Conservation (phyloP, 2,797 vertebrate genomes). For the Hipposideros larvatus region DNA sequence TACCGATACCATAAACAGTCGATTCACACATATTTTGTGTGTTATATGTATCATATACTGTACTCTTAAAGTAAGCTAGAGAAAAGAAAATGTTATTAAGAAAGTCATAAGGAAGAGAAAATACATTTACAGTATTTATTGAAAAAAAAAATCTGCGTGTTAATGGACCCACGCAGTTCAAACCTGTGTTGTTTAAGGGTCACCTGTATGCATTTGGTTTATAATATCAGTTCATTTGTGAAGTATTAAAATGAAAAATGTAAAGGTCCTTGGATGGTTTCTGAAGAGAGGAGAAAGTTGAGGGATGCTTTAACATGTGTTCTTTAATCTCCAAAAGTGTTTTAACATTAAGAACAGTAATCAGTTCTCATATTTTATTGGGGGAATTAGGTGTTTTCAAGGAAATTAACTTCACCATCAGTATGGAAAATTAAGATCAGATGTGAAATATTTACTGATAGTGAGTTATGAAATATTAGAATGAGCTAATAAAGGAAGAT, state of each 20-base stretch:
- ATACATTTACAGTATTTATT: background rate
- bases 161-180: background rate
- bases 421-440: background rate
- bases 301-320: background rate
- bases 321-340: background rate
- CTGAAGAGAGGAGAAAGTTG: background rate
- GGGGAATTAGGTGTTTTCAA: background rate
- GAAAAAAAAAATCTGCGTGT: background rate
- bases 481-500: background rate
- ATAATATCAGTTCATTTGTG: background rate
- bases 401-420: background rate
- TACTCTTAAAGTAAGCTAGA: background rate
- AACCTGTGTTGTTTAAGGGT: background rate
- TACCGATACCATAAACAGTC: background rate
- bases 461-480: background rate
- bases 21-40: background rate
- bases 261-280: background rate
- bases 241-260: background rate
- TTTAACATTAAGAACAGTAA: background rate
- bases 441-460: background rate
- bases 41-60: background rate
- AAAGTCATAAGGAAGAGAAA: background rate
- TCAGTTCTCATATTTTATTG: background rate
- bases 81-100: background rate
- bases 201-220: constrained; percentile 9